phyloP scores from a whole-genome alignment of 1,140 invertebrate species.

The Drosophila mauritiana region DNA sequence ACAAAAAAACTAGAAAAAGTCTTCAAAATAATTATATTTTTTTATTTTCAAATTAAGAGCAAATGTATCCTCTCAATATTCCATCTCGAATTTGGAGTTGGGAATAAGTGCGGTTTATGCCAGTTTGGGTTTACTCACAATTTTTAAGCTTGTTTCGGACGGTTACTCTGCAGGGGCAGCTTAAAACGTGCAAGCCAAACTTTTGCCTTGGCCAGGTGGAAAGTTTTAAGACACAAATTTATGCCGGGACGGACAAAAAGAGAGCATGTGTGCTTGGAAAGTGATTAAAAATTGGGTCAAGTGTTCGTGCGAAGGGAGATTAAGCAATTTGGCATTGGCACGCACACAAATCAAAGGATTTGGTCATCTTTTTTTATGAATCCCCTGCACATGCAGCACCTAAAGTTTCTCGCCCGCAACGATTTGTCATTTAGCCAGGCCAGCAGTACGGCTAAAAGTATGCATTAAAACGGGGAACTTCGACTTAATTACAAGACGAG shows the following conservation, averaged over 20 bases:
- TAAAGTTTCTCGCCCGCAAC: slow-evolving; percentile 35
- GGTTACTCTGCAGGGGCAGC: slow-evolving; percentile 42
- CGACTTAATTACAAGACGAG: slow-evolving; percentile 63
- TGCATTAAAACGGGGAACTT: slow-evolving; percentile 50
- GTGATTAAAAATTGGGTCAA: slow-evolving; percentile 83
- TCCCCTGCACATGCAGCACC: slow-evolving; percentile 2
- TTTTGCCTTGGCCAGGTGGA: slow-evolving; percentile 51
- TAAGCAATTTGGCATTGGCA: slow-evolving; percentile 75
- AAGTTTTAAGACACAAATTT: slow-evolving; percentile 80
- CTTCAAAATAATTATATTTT: too few relatives aligned
- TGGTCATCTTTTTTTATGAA: slow-evolving; percentile 55
- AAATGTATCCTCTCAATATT: not conserved
- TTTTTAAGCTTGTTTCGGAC: slow-evolving; percentile 66
- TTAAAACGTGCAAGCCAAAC: slow-evolving; percentile 78
- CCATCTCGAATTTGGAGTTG: slow-evolving; percentile 27
- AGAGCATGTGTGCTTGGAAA: slow-evolving; percentile 70
- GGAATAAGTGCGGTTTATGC: slow-evolving; percentile 19
- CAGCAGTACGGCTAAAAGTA: slow-evolving; percentile 20
- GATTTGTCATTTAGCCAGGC: slow-evolving; percentile 45
- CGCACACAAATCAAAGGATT: slow-evolving; percentile 79
- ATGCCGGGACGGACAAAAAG: slow-evolving; percentile 48
- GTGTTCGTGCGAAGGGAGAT: slow-evolving; percentile 71
- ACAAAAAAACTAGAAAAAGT: not conserved
- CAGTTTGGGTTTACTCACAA: slow-evolving; percentile 25
- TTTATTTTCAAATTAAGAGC: not conserved